These are phyloP conservation scores for Epinotia brunnichana DNA, from an alignment of 2,888 invertebrate species.

Conservation along the genomic window DNA sequence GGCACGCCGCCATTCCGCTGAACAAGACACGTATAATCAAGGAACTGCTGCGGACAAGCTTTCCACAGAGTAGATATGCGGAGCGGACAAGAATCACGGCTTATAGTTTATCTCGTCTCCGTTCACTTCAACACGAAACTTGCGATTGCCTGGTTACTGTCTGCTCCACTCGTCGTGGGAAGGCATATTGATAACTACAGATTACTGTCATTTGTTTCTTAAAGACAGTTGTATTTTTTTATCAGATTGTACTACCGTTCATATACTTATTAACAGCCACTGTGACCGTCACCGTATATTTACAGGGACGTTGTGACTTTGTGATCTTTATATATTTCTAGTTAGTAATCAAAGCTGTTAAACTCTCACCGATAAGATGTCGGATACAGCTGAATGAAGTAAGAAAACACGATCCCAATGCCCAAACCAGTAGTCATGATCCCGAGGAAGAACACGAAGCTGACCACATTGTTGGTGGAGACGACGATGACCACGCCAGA, in stretches of 20 bases:
- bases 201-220: not conserved
- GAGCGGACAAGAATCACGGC: not conserved
- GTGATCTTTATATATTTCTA: not conserved
- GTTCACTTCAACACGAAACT: not conserved
- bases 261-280: too few species aligned
- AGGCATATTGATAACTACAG: not conserved
- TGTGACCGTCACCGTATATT: too few species aligned
- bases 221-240: too few species aligned
- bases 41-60: not conserved
- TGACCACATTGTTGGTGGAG: constrained; percentile 51
- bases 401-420: constrained; percentile 45
- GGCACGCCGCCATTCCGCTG: constrained; percentile 63
- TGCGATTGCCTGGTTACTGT: not conserved
- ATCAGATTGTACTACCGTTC: too few species aligned
- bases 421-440: constrained; percentile 37
- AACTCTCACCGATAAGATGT: constrained; percentile 47
- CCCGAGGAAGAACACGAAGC: constrained; percentile 50
- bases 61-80: not conserved
- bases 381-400: constrained; percentile 48
- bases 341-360: not conserved
- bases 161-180: not conserved
- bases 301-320: too few species aligned
- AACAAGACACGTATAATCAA: not conserved
- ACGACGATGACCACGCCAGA: constrained; percentile 52
- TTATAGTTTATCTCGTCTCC: not conserved